Percentiles rank a stretch among this genome's conserved stretches.
phyloP scores from a whole-genome alignment of 2,888 invertebrate genomes.

The Campoplex capitator region DNA sequence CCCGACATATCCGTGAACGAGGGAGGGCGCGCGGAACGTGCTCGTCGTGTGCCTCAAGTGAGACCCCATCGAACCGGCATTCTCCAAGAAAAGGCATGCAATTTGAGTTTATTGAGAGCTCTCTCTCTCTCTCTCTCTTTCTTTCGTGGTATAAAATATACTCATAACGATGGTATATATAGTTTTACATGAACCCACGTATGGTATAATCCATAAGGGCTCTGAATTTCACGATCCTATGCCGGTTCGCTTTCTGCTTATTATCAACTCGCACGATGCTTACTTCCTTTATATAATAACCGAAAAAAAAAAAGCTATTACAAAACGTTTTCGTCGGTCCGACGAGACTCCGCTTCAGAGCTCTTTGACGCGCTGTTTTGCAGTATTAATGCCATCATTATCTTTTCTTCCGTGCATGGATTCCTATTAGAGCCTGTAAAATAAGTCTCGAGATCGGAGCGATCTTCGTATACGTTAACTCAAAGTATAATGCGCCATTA shows the following conservation, averaged over 20 bases:
- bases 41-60: constrained; percentile 42
- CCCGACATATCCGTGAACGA: constrained; percentile 45
- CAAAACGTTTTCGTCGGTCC: constrained; percentile 45
- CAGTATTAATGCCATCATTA: constrained; percentile 76
- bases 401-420: constrained; percentile 70
- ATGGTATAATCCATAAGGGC: constrained; percentile 57
- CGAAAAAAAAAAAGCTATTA: constrained; percentile 35
- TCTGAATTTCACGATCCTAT: constrained; percentile 58
- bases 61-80: constrained; percentile 44
- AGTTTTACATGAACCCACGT: constrained; percentile 14
- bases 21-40: constrained; percentile 50
- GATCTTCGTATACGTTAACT: constrained; percentile 54
- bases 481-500: constrained; percentile 74
- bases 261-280: constrained; percentile 24
- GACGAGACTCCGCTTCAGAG: constrained; percentile 26
- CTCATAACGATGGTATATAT: constrained; percentile 5
- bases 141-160: constrained; percentile 47
- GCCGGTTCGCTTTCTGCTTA: constrained; percentile 33
- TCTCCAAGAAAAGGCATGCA: constrained; percentile 71
- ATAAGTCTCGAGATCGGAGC: constrained; percentile 45
- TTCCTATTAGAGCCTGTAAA: constrained; percentile 69
- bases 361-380: constrained; percentile 47
- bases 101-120: constrained; percentile 75
- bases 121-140: constrained; percentile 3
- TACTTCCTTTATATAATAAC: constrained; percentile 30